phyloP scores from a whole-genome alignment of 2,888 invertebrate genomes.

The Rhogogaster chlorosoma region DNA sequence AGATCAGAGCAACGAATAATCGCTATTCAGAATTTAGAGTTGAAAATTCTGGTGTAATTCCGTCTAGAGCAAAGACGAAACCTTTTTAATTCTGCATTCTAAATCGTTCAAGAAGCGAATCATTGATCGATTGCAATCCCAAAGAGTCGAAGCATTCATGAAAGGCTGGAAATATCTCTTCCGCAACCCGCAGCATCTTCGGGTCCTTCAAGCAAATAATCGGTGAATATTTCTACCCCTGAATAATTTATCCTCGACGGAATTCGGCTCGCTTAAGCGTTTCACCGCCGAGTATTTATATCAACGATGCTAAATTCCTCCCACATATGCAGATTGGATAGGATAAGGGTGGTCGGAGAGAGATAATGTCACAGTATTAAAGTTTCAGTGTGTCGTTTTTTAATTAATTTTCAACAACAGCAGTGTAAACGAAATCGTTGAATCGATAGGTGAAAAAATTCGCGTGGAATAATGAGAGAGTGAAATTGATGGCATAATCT shows the following conservation, averaged over 20 bases:
- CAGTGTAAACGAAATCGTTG: background rate
- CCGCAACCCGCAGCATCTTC: slow-evolving; percentile 35
- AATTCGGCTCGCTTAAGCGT: slow-evolving; percentile 27
- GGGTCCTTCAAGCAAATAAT: slow-evolving; percentile 22
- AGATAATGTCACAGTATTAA: background rate
- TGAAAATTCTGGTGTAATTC: background rate
- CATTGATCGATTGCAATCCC: slow-evolving; percentile 15
- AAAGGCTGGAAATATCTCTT: slow-evolving; percentile 28
- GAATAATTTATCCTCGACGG: slow-evolving; percentile 40
- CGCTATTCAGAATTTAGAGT: background rate
- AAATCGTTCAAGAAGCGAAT: background rate
- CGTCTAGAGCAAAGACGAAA: background rate
- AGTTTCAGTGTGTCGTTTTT: background rate
- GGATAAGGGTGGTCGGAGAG: background rate
- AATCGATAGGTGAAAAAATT: background rate
- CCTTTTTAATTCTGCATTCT: background rate
- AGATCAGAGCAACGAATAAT: background rate
- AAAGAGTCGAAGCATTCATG: slow-evolving; percentile 1
- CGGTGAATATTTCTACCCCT: slow-evolving; percentile 28
- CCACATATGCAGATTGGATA: background rate
- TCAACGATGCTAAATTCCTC: background rate
- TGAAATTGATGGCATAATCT: slow-evolving; percentile 20
- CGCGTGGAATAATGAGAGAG: background rate
- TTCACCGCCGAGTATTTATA: slow-evolving; percentile 29
- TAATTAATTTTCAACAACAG: background rate